Evolutionary conservation across 2,797 vertebrate genomes (phyloP).

Genomic region (Mycteria americana): DNA sequence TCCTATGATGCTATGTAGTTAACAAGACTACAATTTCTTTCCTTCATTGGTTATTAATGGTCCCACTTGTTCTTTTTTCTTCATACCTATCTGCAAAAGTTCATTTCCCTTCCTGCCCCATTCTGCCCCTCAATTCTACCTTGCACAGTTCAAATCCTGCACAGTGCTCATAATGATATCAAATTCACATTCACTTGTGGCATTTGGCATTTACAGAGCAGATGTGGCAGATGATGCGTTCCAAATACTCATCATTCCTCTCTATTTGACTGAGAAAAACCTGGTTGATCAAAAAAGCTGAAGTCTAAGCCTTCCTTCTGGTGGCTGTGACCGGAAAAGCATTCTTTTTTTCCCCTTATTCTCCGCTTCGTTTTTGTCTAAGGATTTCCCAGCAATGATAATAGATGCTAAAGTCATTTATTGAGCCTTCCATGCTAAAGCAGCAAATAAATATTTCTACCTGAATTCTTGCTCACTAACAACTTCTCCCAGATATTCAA

Average conservation of each 20-base stretch:
- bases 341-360: background rate
- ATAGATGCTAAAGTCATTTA: background rate
- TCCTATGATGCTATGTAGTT: rapidly evolving
- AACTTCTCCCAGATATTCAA: slow-evolving; percentile 97
- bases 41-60: background rate
- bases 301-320: background rate
- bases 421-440: background rate
- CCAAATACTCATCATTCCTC: background rate
- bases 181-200: background rate
- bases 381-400: background rate
- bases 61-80: background rate
- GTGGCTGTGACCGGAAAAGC: background rate
- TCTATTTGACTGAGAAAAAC: background rate
- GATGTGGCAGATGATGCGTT: background rate
- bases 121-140: background rate
- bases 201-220: background rate
- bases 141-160: background rate
- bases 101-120: background rate
- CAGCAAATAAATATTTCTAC: slow-evolving; percentile 66
- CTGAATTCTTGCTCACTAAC: slow-evolving; percentile 98
- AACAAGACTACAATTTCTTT: background rate
- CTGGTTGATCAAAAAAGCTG: background rate
- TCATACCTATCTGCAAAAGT: background rate
- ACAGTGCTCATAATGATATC: background rate
- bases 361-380: background rate